Conservation (phyloP, 1,140 invertebrate species). For the Pteromalus puparum region DNA sequence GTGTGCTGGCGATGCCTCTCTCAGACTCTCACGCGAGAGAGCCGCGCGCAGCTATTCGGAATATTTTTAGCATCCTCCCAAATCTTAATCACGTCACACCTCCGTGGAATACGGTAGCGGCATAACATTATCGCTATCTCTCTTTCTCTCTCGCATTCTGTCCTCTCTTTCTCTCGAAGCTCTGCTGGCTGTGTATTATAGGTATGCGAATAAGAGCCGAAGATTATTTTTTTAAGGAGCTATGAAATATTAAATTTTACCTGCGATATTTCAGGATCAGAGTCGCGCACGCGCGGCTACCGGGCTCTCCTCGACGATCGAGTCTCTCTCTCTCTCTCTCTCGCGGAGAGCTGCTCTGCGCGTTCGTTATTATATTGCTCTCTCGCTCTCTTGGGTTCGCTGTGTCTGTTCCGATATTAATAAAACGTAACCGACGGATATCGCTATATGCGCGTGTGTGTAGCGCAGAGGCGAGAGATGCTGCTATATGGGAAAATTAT, state of each 20-base stretch:
- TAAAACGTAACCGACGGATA: slow-evolving; percentile 42
- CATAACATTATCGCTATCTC: slow-evolving; percentile 49
- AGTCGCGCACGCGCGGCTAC: slow-evolving; percentile 35
- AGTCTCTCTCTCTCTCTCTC: too few species aligned
- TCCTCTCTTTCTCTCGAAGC: not conserved
- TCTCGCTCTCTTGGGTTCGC: not conserved
- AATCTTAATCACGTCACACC: slow-evolving; percentile 54
- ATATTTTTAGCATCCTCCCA: slow-evolving; percentile 52
- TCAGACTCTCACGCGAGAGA: too few species aligned
- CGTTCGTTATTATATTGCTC: slow-evolving; percentile 14
- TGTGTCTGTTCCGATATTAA: slow-evolving; percentile 41
- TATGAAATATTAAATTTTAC: slow-evolving; percentile 54
- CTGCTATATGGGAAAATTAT: not conserved
- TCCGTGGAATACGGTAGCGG: slow-evolving; percentile 52
- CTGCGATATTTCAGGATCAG: slow-evolving; percentile 54
- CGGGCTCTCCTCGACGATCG: not conserved
- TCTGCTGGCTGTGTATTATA: not conserved
- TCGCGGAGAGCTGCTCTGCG: too few species aligned
- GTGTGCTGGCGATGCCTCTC: not conserved
- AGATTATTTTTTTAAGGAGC: slow-evolving; percentile 52
- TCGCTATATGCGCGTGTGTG: too few species aligned
- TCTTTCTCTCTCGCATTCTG: not conserved
- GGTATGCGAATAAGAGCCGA: not conserved
- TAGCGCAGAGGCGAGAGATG: not conserved
- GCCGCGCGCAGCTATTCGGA: slow-evolving; percentile 27